These are phyloP conservation scores for Phalacrocorax pelagicus DNA, from an alignment of 2,113 vertebrate species.

Conservation along the genomic window DNA sequence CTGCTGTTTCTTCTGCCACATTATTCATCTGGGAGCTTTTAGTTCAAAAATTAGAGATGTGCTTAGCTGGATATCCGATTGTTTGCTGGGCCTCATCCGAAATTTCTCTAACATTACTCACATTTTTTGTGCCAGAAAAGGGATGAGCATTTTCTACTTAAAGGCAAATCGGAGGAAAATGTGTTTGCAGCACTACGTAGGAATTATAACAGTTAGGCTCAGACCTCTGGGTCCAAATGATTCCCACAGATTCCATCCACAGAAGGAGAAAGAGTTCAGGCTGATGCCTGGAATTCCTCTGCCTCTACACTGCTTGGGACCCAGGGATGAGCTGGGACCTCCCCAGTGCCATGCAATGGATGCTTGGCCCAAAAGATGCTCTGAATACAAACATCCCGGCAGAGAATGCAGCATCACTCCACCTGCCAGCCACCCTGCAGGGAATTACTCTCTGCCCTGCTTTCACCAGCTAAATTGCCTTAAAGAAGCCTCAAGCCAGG, in stretches of 20 bases:
- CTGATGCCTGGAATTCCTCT: not conserved
- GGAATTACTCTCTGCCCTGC: not conserved
- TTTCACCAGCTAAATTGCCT: not conserved
- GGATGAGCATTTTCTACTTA: not conserved
- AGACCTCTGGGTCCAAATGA: not conserved
- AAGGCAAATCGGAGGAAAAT: not conserved
- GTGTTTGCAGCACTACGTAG: not conserved
- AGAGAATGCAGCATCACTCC: not conserved
- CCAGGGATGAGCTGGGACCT: not conserved
- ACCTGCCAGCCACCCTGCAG: not conserved
- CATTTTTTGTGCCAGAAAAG: not conserved
- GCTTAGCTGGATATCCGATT: not conserved
- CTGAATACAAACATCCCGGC: not conserved
- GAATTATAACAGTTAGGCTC: not conserved
- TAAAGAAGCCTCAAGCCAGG: not conserved
- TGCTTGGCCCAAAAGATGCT: not conserved
- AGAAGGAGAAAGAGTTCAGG: not conserved
- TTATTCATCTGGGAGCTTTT: not conserved
- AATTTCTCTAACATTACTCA: conserved; percentile 43
- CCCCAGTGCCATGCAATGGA: no score
- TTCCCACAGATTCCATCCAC: not conserved
- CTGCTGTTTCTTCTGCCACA: not conserved
- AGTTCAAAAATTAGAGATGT: not conserved
- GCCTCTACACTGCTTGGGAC: not conserved
- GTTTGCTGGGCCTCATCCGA: not conserved